Conservation (phyloP, 2,113 vertebrate species). For the Bubalus kerabau region DNA sequence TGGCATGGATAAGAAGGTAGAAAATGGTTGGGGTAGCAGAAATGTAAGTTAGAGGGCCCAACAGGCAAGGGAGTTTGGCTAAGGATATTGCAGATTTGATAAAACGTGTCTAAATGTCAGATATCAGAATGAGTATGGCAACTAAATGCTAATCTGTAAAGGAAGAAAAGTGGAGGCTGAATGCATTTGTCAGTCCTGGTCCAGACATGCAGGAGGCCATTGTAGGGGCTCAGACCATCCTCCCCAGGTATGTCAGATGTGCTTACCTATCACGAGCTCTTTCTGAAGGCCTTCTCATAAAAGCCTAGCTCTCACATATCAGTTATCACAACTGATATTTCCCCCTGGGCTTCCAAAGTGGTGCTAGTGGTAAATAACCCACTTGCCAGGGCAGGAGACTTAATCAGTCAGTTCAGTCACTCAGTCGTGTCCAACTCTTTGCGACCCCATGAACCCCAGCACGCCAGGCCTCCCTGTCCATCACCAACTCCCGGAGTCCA, state of each 20-base stretch:
- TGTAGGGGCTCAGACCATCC: rapidly evolving
- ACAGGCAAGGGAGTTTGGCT: background rate
- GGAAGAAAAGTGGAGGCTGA: background rate
- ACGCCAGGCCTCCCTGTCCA: background rate
- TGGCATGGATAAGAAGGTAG: background rate
- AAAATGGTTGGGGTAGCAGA: background rate
- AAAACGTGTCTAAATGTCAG: background rate
- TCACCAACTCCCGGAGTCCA: background rate
- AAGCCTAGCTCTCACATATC: background rate
- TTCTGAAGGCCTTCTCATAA: background rate
- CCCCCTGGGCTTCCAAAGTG: background rate
- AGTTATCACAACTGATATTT: background rate
- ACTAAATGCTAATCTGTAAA: background rate
- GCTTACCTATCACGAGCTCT: background rate
- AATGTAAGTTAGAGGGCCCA: background rate
- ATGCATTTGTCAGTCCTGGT: background rate
- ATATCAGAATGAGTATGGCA: background rate
- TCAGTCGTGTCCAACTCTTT: background rate
- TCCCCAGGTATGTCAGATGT: background rate
- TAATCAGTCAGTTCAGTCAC: background rate
- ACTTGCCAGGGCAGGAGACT: background rate
- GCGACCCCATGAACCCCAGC: rapidly evolving
- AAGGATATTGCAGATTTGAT: background rate
- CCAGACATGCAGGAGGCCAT: background rate
- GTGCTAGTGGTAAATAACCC: background rate